phyloP scores from a whole-genome alignment of 1,140 invertebrate genomes.

The Patella vulgata region DNA sequence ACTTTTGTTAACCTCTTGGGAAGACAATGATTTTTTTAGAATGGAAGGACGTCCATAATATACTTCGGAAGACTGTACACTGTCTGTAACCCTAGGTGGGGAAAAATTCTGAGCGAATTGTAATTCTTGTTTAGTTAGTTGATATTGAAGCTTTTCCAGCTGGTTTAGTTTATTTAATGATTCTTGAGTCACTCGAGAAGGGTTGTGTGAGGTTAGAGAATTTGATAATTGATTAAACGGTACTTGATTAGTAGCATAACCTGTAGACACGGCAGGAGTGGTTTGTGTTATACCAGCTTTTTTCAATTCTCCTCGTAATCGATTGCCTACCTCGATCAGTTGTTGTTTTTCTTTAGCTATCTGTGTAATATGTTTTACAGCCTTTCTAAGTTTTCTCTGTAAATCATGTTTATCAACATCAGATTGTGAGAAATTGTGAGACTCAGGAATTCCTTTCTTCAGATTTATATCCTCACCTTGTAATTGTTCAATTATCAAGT shows the following conservation, averaged over 20 bases:
- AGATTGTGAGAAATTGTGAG: background rate
- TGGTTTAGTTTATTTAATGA: constrained; percentile 50
- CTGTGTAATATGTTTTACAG: constrained; percentile 56
- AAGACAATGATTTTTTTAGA: constrained; percentile 42
- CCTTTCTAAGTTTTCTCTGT: constrained; percentile 50
- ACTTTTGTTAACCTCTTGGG: no score
- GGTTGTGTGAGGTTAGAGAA: no score
- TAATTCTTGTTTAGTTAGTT: constrained; percentile 60
- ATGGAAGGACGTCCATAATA: constrained; percentile 45
- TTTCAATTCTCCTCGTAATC: constrained; percentile 59
- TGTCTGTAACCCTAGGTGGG: constrained; percentile 7
- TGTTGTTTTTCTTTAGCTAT: constrained; percentile 62
- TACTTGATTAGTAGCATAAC: no score
- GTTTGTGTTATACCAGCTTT: constrained; percentile 55
- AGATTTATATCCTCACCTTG: constrained; percentile 60
- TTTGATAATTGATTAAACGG: no score
- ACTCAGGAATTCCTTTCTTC: constrained; percentile 31
- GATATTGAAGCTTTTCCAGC: constrained; percentile 62
- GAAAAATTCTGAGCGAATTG: constrained; percentile 52
- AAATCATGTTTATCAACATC: constrained; percentile 29
- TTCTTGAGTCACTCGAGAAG: constrained; percentile 33
- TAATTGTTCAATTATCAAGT: constrained; percentile 65
- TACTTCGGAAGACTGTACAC: constrained; percentile 16
- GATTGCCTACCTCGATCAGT: constrained; percentile 63
- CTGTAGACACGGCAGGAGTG: no score